Percentiles rank a stretch among this genome's conserved stretches.
These are phyloP conservation scores for Lissonota sp. DNA, from an alignment of 2,888 invertebrate species.

Conservation along the genomic window DNA sequence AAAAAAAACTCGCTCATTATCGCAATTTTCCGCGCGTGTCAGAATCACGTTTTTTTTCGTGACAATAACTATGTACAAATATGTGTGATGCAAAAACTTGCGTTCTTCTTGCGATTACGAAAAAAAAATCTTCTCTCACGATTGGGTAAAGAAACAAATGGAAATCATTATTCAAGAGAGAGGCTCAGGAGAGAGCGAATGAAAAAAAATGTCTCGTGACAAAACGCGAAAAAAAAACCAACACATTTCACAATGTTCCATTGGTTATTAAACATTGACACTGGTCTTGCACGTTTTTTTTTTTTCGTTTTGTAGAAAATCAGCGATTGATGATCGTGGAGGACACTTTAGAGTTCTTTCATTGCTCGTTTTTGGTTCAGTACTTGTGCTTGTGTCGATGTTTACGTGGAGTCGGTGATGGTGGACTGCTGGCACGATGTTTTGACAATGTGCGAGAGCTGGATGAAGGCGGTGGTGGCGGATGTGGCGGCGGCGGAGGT, in stretches of 20 bases:
- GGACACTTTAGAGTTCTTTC: background rate
- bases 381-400: conserved; percentile 86
- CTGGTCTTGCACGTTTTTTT: background rate
- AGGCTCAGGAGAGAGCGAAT: too few species aligned
- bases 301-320: conserved; percentile 20
- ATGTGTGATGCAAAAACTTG: background rate
- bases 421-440: conserved; percentile 67
- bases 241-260: conserved; percentile 18
- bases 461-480: conserved; percentile 74
- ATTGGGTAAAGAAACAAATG: background rate
- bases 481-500: conserved; percentile 82
- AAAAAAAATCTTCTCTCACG: background rate
- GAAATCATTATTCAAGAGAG: conserved; percentile 7
- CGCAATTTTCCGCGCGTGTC: too few species aligned
- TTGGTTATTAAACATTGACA: background rate
- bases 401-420: conserved; percentile 84
- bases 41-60: background rate
- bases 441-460: conserved; percentile 79
- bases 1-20: background rate
- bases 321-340: conserved; percentile 9
- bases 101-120: background rate
- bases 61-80: conserved; percentile 52
- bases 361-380: conserved; percentile 71
- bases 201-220: background rate
- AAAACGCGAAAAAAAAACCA: conserved; percentile 19